Evolutionary conservation across 2,888 invertebrate species (phyloP).

Genomic region (Campoplex capitator): DNA sequence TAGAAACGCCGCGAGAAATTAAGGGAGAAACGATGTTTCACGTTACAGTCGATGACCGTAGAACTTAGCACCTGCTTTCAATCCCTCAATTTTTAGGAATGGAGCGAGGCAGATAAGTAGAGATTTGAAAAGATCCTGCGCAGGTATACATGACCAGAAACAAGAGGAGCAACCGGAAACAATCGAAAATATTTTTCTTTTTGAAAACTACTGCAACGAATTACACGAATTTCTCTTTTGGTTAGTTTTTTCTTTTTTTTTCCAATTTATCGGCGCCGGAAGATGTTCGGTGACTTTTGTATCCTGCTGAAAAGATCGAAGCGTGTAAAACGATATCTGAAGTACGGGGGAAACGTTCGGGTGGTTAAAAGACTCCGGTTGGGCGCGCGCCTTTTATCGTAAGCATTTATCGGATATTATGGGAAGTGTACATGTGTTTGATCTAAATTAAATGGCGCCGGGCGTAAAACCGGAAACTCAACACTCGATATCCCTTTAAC

Average conservation of each 20-base stretch:
- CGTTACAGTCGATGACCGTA: constrained; percentile 13
- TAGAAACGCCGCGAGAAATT: constrained; percentile 13
- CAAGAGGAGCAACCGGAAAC: constrained; percentile 45
- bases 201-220: constrained; percentile 26
- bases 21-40: constrained; percentile 36
- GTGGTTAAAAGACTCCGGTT: constrained; percentile 23
- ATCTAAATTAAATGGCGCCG: constrained; percentile 72
- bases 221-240: constrained; percentile 12
- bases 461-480: constrained; percentile 72
- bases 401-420: constrained; percentile 35
- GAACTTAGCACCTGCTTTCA: constrained; percentile 58
- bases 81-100: constrained; percentile 1
- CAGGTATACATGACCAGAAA: constrained; percentile 55
- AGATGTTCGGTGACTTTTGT: constrained; percentile 49
- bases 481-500: constrained; percentile 63
- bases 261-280: constrained; percentile 12
- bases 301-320: constrained; percentile 37
- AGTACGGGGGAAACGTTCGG: constrained; percentile 32
- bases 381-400: constrained; percentile 4
- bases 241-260: background rate
- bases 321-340: constrained; percentile 33
- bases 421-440: constrained; percentile 70
- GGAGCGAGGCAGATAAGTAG: background rate
- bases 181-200: constrained; percentile 32
- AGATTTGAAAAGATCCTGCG: background rate